A percentile compares a stretch with the other conserved stretches of the same genome.
Conservation (phyloP, 2,888 invertebrate genomes). For the Drosophila robusta region DNA sequence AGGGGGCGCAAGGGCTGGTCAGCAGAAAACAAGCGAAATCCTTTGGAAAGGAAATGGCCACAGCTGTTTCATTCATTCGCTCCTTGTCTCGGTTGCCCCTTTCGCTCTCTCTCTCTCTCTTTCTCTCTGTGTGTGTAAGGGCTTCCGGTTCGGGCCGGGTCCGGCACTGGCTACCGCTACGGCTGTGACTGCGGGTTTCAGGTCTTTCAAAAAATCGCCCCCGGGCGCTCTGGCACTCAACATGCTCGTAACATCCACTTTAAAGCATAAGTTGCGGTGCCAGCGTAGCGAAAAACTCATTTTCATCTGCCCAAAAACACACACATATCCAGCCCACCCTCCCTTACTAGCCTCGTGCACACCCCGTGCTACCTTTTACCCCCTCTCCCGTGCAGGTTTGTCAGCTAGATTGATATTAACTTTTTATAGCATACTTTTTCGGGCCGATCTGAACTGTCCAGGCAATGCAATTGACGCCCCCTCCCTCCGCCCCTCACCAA, state of each 20-base stretch:
- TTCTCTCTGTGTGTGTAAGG: slow-evolving; percentile 18
- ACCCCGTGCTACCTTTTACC: too few relatives aligned
- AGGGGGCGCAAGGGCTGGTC: slow-evolving; percentile 34
- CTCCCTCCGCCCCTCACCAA: slow-evolving; percentile 3
- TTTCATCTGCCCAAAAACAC: slow-evolving; percentile 29
- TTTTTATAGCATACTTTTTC: slow-evolving; percentile 58
- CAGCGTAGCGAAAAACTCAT: slow-evolving; percentile 74
- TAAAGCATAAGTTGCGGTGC: slow-evolving; percentile 82
- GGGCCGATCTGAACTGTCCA: slow-evolving; percentile 17
- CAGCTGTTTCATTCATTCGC: slow-evolving; percentile 73
- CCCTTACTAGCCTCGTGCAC: too few relatives aligned
- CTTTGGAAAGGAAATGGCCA: slow-evolving; percentile 76
- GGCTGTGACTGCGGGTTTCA: slow-evolving; percentile 15
- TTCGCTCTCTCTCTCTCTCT: slow-evolving; percentile 14
- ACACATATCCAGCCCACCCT: not conserved
- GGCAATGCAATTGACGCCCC: slow-evolving; percentile 27
- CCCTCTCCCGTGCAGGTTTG: slow-evolving; percentile 15
- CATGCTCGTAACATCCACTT: slow-evolving; percentile 73
- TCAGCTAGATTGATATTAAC: slow-evolving; percentile 69
- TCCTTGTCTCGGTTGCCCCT: slow-evolving; percentile 57
- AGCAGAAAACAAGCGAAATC: slow-evolving; percentile 34
- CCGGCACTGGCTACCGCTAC: slow-evolving; percentile 20
- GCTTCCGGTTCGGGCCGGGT: slow-evolving; percentile 57
- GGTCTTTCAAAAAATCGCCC: slow-evolving; percentile 26
- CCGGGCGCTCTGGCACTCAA: slow-evolving; percentile 41